Evolutionary conservation across 2,113 vertebrate species (phyloP), one percentile per base, ranked within the genome.

Genomic region (Neodontobutis hainanensis): DNA sequence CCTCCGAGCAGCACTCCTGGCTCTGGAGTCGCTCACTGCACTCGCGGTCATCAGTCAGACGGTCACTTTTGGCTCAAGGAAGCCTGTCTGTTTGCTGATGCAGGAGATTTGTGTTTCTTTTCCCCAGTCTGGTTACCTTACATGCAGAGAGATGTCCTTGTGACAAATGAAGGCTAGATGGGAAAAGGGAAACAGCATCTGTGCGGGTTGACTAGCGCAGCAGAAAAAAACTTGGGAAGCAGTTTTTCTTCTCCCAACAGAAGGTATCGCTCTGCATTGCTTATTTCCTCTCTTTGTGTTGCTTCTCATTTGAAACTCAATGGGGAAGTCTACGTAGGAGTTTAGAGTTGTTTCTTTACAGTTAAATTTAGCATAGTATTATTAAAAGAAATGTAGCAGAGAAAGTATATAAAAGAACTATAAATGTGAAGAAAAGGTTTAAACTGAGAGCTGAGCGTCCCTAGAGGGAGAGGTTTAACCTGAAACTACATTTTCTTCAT

Each of bases 311-410:
- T 76, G 65, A 77, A 75, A 47, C 53, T 59, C 19, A 14, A 45
- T 56, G 78, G 70, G 63, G 81, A 84, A 65, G 6, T 61, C 73
- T 70, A 75, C 68, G 77, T 65, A 51, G 69, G 82, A 78, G 68
- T 81, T 81, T 63, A 76, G 40, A 74, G 50, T 19, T 40, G 38
- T 14, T 40, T 75, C 80, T 85, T 81, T 87, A 70, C 78, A 70
- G 19, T 76, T 69, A 72, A 76, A 80, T 85, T 78, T 75, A 64
- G 63, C 57, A 60, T 47, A 11, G 79, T 65, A 77, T 68, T 81
- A 85, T 89, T 74, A 87, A 86, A 83, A 42, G 76, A 82, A 88
- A 84, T 61, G 69, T 66, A 68, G 83, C 74, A 58, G 57, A 72
- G 68, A 80, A 75, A 79, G 83, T 70, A 65, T 35, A 56, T 60